These are phyloP conservation scores for Drosophila kanekoi DNA, from an alignment of 2,888 invertebrate genomes.

Conservation along the genomic window DNA sequence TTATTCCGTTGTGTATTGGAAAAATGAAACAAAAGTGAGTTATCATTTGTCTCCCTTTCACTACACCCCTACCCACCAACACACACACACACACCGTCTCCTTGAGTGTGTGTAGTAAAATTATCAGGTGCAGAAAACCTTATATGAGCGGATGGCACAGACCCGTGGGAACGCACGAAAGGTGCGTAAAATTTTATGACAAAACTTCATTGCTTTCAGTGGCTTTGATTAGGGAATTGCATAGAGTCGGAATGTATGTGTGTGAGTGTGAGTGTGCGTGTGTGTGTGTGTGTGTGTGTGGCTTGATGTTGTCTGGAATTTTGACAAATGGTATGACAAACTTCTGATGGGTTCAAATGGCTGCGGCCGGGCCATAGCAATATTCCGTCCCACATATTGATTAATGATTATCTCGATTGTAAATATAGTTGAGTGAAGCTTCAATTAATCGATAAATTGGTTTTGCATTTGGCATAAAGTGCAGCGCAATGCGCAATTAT, in stretches of 20 bases:
- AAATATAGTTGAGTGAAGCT: not conserved
- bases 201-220: constrained; percentile 65
- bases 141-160: constrained; percentile 5
- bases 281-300: not conserved
- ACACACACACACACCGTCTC: constrained; percentile 16
- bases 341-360: constrained; percentile 31
- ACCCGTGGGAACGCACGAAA: constrained; percentile 55
- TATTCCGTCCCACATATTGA: constrained; percentile 33
- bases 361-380: not conserved
- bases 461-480: not conserved
- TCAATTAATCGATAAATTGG: constrained; percentile 38
- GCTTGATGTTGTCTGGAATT: constrained; percentile 46
- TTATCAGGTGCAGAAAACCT: constrained; percentile 63
- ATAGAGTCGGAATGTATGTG: constrained; percentile 16
- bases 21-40: constrained; percentile 84
- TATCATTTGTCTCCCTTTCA: constrained; percentile 70
- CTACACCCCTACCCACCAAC: not conserved
- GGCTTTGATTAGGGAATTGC: constrained; percentile 64
- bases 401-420: constrained; percentile 41
- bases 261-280: constrained; percentile 9
- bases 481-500: not conserved
- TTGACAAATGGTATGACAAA: constrained; percentile 57
- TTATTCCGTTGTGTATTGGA: constrained; percentile 83
- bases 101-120: constrained; percentile 48
- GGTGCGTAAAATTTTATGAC: constrained; percentile 71